Evolutionary conservation across 2,113 vertebrate species (phyloP), one percentile per base, ranked within the genome.

Genomic region (Chaetorhynchus papuensis): DNA sequence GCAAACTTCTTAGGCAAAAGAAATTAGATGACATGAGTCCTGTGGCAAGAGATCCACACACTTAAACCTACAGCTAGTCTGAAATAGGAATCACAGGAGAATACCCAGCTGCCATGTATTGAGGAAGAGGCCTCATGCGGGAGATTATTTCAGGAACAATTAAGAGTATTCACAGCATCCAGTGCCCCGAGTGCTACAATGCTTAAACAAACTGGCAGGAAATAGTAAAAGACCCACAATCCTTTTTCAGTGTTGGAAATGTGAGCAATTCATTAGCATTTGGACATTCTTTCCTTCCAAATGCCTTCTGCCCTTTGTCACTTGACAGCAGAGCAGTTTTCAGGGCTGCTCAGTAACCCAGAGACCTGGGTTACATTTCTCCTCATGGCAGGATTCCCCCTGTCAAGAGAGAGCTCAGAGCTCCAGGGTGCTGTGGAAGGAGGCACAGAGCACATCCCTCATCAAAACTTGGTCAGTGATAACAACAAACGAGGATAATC

Each of bases 401-500:
- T 47, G 50, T 19, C 45, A 84, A 42, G 28, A 83, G 42, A 49
- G 8, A 54, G 16, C 21, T 70, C 1, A 0, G 50, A 78, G 52
- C 23, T 33, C 22, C 0, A 0, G 39, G 18, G 14, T 59, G 21
- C 80, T 77, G 31, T 11, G 8, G 64, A 84, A 93, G 60, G 8
- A 91, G 52, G 21, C 56, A 52, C 19, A 17, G 22, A 53, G 27
- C 39, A 60, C 6, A 45, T 28, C 18, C 12, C 24, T 60, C 49
- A 41, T 11, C 7, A 6, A 28, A 44, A 84, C 28, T 44, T 17
- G 1, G 39, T 42, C 63, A 74, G 5, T 5, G 7, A 69, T 17
- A 11, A 56, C 16, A 24, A 53, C 3, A 6, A 76, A 52, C 0
- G 0, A 75, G 21, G 27, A 82, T 54, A 71, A 68, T 1, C 8